Percentiles rank a stretch among this genome's conserved stretches.
Evolutionary conservation across 2,797 vertebrate species (phyloP).

Genomic region (Gymnothorax reevesii): DNA sequence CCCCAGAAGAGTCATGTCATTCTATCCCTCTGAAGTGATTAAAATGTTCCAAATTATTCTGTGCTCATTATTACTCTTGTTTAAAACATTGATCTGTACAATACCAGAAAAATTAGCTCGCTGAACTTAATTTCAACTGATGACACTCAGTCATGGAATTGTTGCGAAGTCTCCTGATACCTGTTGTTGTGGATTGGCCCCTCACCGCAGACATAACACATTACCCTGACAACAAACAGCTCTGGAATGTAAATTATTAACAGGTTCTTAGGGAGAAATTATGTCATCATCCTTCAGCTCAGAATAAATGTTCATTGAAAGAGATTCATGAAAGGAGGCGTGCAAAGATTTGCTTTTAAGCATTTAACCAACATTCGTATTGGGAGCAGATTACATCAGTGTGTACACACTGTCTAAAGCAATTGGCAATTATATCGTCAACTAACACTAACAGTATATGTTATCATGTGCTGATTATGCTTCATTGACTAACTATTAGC

Average conservation of each 20-base stretch:
- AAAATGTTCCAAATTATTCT: neutral
- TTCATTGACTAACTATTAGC: no score
- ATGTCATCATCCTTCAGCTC: neutral
- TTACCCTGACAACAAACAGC: neutral
- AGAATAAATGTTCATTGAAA: neutral
- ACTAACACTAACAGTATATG: no score
- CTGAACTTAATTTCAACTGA: neutral
- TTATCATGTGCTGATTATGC: no score
- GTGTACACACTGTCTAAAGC: neutral
- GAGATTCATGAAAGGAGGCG: neutral
- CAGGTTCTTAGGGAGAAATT: neutral
- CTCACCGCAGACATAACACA: neutral
- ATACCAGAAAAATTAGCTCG: neutral
- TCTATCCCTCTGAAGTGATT: neutral
- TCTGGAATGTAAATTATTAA: neutral
- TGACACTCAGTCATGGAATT: neutral
- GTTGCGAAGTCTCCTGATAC: neutral
- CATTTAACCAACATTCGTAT: neutral
- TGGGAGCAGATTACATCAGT: neutral
- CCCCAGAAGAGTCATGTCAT: no score
- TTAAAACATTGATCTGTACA: neutral
- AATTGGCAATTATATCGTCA: neutral
- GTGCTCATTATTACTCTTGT: neutral
- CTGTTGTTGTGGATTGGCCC: neutral
- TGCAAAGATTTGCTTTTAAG: neutral